Conservation (phyloP, 2,888 invertebrate species). For the Macrophya annulata region DNA sequence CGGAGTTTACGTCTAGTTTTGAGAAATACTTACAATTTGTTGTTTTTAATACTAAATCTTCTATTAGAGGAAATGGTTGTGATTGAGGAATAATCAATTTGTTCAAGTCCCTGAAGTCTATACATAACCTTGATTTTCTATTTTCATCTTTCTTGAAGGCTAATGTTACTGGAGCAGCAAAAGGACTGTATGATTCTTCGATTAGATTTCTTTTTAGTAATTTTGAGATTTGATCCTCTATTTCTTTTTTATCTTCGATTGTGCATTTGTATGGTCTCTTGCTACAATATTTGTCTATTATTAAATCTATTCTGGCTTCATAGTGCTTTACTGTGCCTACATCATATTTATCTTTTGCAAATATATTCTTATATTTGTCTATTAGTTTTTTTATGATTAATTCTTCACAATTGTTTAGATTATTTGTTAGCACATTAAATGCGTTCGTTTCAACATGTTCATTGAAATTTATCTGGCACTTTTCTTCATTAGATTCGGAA, state of each 20-base stretch:
- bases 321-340: constrained; percentile 62
- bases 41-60: constrained; percentile 58
- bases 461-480: too few relatives aligned
- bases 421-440: too few relatives aligned
- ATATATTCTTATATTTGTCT: constrained; percentile 62
- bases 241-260: constrained; percentile 64
- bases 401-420: too few relatives aligned
- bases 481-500: too few relatives aligned
- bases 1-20: constrained; percentile 56
- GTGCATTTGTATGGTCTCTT: constrained; percentile 63
- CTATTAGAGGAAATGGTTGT: constrained; percentile 57
- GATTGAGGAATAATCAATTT: constrained; percentile 56
- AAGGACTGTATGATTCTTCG: constrained; percentile 66
- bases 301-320: constrained; percentile 62
- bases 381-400: constrained; percentile 61
- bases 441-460: too few relatives aligned
- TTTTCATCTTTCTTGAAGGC: constrained; percentile 60
- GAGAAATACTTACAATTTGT: constrained; percentile 49
- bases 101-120: constrained; percentile 53
- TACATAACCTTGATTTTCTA: constrained; percentile 58
- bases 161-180: constrained; percentile 61
- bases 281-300: constrained; percentile 61
- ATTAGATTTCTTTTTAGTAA: constrained; percentile 63
- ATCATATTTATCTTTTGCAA: constrained; percentile 66
- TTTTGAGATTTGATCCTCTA: constrained; percentile 64